Evolutionary conservation across 2,797 vertebrate species (phyloP).

Genomic region (Pipistrellus pipistrellus): DNA sequence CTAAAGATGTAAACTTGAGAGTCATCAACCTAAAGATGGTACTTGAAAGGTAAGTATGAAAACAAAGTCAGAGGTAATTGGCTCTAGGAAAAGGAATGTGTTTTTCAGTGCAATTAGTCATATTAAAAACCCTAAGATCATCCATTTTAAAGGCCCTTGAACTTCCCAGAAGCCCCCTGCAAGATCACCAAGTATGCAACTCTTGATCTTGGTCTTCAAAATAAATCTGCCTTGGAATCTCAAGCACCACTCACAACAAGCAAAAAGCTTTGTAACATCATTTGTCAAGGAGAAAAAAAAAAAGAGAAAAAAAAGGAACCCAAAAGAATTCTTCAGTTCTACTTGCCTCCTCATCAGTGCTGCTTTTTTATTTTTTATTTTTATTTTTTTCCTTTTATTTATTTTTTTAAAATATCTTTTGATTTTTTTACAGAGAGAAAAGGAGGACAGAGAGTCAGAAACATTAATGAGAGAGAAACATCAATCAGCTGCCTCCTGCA

Average conservation of each 20-base stretch:
- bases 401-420: too few species aligned
- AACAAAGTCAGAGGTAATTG: conserved; percentile 8
- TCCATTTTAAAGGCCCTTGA: neutral
- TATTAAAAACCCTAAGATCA: conserved; percentile 40
- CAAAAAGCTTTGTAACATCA: neutral
- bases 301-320: neutral
- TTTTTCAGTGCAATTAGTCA: conserved; percentile 59
- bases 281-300: neutral
- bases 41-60: conserved; percentile 11
- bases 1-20: neutral
- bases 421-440: too few species aligned
- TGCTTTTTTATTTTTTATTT: conserved; percentile 1
- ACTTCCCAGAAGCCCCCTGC: neutral
- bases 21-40: neutral
- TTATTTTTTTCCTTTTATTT: too few species aligned
- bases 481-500: too few species aligned
- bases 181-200: neutral
- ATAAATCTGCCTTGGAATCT: conserved; percentile 4
- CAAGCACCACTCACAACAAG: neutral
- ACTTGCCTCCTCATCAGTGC: neutral
- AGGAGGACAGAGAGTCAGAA: too few species aligned
- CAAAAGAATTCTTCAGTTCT: neutral
- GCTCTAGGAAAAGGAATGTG: conserved; percentile 22
- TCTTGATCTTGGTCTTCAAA: neutral
- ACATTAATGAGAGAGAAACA: too few species aligned